phyloP scores from a whole-genome alignment of 2,797 vertebrate species.

The Delichon dasypus region DNA sequence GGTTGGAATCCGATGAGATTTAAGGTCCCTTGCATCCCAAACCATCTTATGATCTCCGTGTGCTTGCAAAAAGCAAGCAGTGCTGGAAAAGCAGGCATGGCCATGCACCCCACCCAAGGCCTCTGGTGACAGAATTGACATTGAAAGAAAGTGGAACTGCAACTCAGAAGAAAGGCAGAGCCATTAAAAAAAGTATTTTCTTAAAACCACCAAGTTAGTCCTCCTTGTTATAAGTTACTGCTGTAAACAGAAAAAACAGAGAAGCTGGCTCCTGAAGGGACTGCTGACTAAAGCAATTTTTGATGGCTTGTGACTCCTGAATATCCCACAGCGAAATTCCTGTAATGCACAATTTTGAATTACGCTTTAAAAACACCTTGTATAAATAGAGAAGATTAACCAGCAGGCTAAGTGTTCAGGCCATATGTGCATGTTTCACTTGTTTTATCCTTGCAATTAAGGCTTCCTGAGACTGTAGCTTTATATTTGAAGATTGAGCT shows the following conservation, averaged over 20 bases:
- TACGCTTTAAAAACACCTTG: conserved; percentile 36
- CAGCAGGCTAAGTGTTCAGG: conserved; percentile 8
- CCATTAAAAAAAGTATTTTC: background rate
- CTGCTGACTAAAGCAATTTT: conserved; percentile 31
- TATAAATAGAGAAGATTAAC: conserved; percentile 47
- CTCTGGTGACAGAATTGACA: background rate
- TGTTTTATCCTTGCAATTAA: conserved; percentile 34
- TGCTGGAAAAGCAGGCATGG: background rate
- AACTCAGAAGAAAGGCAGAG: background rate
- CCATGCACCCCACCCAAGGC: rapidly evolving
- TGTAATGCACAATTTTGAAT: conserved; percentile 28
- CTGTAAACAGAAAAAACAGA: conserved; percentile 19
- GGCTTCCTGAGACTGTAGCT: conserved; percentile 28
- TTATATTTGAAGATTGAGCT: conserved; percentile 24
- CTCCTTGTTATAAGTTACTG: conserved; percentile 10
- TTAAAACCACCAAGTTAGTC: background rate
- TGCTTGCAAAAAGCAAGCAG: rapidly evolving
- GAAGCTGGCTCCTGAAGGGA: background rate
- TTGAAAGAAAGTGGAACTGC: background rate
- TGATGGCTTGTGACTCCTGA: conserved; percentile 24
- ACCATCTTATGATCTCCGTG: background rate
- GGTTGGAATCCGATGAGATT: rapidly evolving
- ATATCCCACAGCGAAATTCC: conserved; percentile 22
- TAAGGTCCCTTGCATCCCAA: background rate
- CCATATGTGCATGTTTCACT: conserved; percentile 28